A percentile compares a stretch with the other conserved stretches of the same genome.
These are phyloP conservation scores for Ambastaia sidthimunki DNA, from an alignment of 2,797 vertebrate genomes.

Conservation along the genomic window DNA sequence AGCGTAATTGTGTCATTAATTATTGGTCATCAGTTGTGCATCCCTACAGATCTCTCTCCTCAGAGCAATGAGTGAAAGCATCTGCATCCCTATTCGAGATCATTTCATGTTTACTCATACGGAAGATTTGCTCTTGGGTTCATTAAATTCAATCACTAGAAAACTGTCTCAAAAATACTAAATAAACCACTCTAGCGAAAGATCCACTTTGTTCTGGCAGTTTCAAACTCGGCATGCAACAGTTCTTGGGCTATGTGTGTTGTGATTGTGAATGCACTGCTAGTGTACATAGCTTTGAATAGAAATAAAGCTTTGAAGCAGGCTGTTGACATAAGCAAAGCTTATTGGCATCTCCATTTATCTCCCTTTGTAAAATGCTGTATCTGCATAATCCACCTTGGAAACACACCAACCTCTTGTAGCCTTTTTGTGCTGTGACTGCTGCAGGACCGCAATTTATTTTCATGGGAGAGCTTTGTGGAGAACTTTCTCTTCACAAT, in stretches of 20 bases:
- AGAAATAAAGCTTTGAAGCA: not conserved
- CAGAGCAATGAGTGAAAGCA: conserved; percentile 27
- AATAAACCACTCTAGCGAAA: not conserved
- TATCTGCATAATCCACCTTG: conserved; percentile 41
- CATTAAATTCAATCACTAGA: conserved; percentile 34
- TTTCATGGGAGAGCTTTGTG: not conserved
- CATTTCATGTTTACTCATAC: conserved; percentile 21
- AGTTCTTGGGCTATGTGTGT: not conserved
- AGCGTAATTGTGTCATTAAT: conserved; percentile 47
- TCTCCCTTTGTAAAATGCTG: conserved; percentile 33
- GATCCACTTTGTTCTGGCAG: not conserved
- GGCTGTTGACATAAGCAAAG: conserved; percentile 28
- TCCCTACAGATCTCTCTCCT: conserved; percentile 24
- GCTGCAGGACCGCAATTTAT: conserved; percentile 4
- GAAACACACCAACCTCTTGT: not conserved
- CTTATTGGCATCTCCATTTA: conserved; percentile 44
- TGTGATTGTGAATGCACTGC: conserved; percentile 8
- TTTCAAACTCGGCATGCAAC: conserved; percentile 7
- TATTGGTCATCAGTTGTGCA: conserved; percentile 34
- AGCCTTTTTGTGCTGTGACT: not conserved
- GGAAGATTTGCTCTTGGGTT: conserved; percentile 23
- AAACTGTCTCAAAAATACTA: not conserved
- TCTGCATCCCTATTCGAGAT: conserved; percentile 17
- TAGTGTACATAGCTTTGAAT: conserved; percentile 12
- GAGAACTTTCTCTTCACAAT: conserved; percentile 2